phyloP scores from a whole-genome alignment of 2,113 vertebrate genomes.

The Muntiacus muntjak region DNA sequence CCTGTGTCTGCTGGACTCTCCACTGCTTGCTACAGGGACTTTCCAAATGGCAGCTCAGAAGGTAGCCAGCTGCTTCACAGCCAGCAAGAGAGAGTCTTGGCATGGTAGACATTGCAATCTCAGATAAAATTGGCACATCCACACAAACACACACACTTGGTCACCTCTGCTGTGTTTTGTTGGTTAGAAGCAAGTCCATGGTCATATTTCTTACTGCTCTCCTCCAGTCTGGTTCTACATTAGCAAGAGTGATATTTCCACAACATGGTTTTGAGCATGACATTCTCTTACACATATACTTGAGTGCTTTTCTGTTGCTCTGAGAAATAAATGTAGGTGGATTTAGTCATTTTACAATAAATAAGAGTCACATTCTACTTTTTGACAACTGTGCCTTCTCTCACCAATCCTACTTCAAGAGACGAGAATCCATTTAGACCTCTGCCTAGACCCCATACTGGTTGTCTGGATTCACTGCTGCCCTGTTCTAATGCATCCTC shows the following conservation, averaged over 20 bases:
- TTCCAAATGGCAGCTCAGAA: background rate
- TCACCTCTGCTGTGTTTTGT: background rate
- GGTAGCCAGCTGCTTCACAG: background rate
- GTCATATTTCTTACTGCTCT: background rate
- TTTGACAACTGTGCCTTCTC: background rate
- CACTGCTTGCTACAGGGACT: background rate
- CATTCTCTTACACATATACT: background rate
- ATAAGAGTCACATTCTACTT: background rate
- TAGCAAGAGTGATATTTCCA: background rate
- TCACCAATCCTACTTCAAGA: background rate
- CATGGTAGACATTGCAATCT: background rate
- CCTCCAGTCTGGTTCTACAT: background rate
- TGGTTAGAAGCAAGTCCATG: background rate
- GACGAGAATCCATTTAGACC: background rate
- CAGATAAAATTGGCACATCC: background rate
- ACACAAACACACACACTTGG: background rate
- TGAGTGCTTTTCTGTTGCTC: background rate
- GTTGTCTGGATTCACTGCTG: background rate
- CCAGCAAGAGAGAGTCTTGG: background rate
- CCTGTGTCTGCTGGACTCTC: accelerated
- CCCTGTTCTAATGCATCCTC: background rate
- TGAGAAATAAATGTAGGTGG: background rate
- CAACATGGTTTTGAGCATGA: background rate
- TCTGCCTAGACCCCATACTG: background rate
- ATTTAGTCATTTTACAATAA: background rate